A percentile compares a stretch with the other conserved stretches of the same genome.
Evolutionary conservation across 2,888 invertebrate species (phyloP).

Genomic region (Caenorhabditis panamensis): DNA sequence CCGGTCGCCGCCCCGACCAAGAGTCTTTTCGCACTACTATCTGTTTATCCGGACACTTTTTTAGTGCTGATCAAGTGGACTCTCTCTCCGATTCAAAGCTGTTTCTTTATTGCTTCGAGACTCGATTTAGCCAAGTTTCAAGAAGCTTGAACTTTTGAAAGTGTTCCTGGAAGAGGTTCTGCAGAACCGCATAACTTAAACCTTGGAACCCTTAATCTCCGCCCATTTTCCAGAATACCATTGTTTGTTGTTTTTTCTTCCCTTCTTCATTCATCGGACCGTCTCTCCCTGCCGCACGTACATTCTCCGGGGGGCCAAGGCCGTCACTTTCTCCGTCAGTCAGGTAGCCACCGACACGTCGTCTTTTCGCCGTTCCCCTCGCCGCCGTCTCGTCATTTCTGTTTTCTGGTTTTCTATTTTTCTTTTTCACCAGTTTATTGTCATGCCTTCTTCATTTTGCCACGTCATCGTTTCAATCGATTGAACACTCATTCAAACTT

Average conservation of each 20-base stretch:
- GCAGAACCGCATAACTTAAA: too few relatives aligned
- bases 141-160: too few relatives aligned
- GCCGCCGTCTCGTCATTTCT: too few relatives aligned
- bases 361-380: constrained; percentile 4
- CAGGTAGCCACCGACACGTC: neutral
- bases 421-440: neutral
- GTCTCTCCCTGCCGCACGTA: neutral
- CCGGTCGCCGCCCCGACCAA: neutral
- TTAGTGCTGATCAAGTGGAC: too few relatives aligned
- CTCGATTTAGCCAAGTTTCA: too few relatives aligned
- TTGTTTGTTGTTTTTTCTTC: constrained; percentile 16
- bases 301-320: constrained; percentile 20
- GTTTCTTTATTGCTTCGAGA: too few relatives aligned
- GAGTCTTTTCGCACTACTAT: neutral
- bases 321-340: constrained; percentile 33
- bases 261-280: neutral
- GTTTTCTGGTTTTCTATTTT: neutral
- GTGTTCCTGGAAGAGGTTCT: too few relatives aligned
- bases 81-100: too few relatives aligned
- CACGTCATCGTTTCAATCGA: neutral
- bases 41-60: neutral
- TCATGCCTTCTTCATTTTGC: neutral
- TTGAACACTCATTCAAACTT: too few relatives aligned
- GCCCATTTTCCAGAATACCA: neutral
- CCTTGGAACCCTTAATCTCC: too few relatives aligned